A percentile compares a stretch with the other conserved stretches of the same genome.
Conservation (phyloP, 2,113 vertebrate genomes). For the Sciurus niger region DNA sequence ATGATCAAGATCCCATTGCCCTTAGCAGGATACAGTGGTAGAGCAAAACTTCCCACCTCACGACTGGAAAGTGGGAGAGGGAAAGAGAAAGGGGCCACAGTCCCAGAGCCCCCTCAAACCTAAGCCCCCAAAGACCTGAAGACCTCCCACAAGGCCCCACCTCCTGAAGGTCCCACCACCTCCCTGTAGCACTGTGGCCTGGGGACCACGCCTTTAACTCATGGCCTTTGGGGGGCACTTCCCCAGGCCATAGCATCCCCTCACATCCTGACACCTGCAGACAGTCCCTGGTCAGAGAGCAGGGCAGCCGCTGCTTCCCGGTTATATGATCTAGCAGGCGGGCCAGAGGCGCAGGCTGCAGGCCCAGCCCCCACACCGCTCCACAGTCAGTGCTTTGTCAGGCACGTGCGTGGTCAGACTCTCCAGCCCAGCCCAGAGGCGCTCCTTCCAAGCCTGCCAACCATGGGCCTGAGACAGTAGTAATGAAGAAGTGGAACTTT, state of each 20-base stretch:
- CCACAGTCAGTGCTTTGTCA: too few species aligned
- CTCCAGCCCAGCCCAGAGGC: not conserved
- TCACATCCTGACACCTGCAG: not conserved
- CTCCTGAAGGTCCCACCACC: not conserved
- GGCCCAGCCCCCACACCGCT: not conserved
- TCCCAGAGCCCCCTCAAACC: not conserved
- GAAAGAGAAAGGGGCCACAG: not conserved
- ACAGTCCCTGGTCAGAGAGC: not conserved
- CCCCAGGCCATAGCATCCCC: not conserved
- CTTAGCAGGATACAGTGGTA: not conserved
- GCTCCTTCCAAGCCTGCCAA: not conserved
- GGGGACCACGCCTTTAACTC: not conserved
- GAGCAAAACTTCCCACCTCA: not conserved
- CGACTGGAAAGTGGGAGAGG: not conserved
- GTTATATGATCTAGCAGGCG: accelerated
- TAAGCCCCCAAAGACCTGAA: too few species aligned
- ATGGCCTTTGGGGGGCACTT: not conserved
- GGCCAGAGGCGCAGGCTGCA: not conserved
- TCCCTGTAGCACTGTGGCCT: not conserved
- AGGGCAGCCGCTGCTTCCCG: not conserved
- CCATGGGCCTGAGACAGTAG: not conserved
- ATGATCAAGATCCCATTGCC: not conserved
- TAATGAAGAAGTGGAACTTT: not conserved
- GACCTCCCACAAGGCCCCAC: not conserved
- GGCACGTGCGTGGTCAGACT: too few species aligned